phyloP scores from a whole-genome alignment of 2,113 vertebrate species.

The Mandrillus leucophaeus region DNA sequence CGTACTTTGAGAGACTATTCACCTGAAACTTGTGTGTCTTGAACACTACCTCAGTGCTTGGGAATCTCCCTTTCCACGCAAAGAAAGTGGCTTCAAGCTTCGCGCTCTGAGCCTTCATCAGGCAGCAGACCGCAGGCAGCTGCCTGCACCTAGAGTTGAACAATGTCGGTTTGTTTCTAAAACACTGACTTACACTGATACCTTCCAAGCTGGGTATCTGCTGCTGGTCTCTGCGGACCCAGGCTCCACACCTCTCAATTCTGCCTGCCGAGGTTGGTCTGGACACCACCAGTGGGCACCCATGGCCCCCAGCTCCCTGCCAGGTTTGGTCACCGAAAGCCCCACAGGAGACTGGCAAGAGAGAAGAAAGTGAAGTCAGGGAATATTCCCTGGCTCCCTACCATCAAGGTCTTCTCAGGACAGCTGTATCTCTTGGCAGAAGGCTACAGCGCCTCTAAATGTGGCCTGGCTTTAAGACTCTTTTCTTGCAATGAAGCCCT shows the following conservation, averaged over 20 bases:
- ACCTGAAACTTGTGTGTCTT: accelerated
- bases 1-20: too few relatives aligned
- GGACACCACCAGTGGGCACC: neutral
- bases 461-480: too few relatives aligned
- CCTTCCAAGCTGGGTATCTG: neutral
- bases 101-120: neutral
- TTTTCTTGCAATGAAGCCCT: too few relatives aligned
- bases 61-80: neutral
- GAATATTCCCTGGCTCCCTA: neutral
- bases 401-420: neutral
- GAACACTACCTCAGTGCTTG: neutral
- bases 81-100: neutral
- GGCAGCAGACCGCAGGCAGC: too few relatives aligned
- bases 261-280: neutral
- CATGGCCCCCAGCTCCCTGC: neutral
- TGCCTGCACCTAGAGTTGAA: neutral
- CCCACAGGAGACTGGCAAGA: neutral
- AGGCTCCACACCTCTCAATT: neutral
- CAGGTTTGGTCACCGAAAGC: neutral
- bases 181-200: neutral
- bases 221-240: too few relatives aligned
- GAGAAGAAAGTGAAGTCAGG: neutral
- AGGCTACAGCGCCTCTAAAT: neutral
- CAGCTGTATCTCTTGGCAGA: neutral
- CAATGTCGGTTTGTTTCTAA: neutral